phyloP scores from a whole-genome alignment of 2,888 invertebrate species.

The Balanococcus diminutus region DNA sequence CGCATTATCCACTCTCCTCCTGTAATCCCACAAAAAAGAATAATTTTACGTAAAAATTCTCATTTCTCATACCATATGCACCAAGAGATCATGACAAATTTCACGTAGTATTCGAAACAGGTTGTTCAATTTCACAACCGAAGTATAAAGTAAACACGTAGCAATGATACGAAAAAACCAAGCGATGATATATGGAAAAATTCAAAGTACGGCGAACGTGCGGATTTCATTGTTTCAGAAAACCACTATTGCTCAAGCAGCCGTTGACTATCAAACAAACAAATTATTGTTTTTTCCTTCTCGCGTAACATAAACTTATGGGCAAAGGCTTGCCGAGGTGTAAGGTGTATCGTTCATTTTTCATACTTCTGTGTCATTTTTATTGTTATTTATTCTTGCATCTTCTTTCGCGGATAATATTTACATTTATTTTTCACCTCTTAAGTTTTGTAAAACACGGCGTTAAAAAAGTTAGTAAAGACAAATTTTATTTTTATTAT shows the following conservation, averaged over 20 bases:
- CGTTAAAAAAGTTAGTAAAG: conserved; percentile 28
- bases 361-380: conserved; percentile 49
- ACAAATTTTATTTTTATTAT: conserved; percentile 29
- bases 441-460: background rate
- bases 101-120: conserved; percentile 6
- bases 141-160: background rate
- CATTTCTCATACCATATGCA: background rate
- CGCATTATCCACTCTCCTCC: background rate
- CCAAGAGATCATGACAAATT: conserved; percentile 3
- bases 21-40: background rate
- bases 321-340: background rate
- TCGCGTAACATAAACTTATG: background rate
- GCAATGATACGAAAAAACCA: background rate
- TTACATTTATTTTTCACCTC: conserved; percentile 23
- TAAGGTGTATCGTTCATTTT: conserved; percentile 42
- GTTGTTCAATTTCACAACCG: conserved; percentile 23
- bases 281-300: conserved; percentile 43
- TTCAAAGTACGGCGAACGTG: conserved; percentile 31
- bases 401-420: background rate
- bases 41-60: background rate
- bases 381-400: conserved; percentile 48
- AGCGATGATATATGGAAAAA: conserved; percentile 45
- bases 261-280: conserved; percentile 19
- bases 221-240: conserved; percentile 36
- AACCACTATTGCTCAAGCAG: background rate